Evolutionary conservation across 2,113 vertebrate species (phyloP).

Genomic region (Megalops atlanticus): DNA sequence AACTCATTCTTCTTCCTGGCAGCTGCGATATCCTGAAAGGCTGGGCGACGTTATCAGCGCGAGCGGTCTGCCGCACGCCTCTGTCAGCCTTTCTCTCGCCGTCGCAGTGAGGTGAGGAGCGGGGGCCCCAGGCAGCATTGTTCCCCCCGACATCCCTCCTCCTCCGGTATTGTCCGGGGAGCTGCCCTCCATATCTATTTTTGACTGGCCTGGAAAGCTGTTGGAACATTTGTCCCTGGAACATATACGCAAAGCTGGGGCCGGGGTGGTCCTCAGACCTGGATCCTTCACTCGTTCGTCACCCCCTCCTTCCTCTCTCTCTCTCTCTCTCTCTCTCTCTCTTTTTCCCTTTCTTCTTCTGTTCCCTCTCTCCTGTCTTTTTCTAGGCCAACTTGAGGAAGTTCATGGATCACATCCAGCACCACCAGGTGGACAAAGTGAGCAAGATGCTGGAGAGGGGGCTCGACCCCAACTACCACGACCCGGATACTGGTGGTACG

Average conservation of each 20-base stretch:
- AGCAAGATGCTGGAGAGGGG: constrained; percentile 88
- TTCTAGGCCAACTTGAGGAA: constrained; percentile 87
- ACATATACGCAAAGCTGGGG: constrained; percentile 15
- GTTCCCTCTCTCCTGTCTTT: constrained; percentile 22
- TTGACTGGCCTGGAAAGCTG: constrained; percentile 63
- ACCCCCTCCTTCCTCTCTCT: background rate
- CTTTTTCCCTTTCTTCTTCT: background rate
- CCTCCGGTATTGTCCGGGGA: constrained; percentile 54
- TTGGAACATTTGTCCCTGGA: constrained; percentile 36
- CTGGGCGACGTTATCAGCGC: background rate
- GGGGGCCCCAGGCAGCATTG: constrained; percentile 15
- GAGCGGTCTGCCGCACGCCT: background rate
- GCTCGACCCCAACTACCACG: constrained; percentile 93
- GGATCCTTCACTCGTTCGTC: constrained; percentile 21
- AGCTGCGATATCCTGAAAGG: background rate
- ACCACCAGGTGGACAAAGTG: constrained; percentile 84
- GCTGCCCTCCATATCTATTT: constrained; percentile 68
- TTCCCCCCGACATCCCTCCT: constrained; percentile 46
- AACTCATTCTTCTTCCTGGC: background rate
- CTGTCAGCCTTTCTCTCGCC: background rate
- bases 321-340: constrained; percentile 15
- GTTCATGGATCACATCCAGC: constrained; percentile 89
- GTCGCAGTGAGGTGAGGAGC: constrained; percentile 10
- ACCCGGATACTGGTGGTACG: constrained; percentile 87
- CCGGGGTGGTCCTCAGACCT: constrained; percentile 23